Conservation (phyloP, 2,888 invertebrate species). For the Plutella xylostella region DNA sequence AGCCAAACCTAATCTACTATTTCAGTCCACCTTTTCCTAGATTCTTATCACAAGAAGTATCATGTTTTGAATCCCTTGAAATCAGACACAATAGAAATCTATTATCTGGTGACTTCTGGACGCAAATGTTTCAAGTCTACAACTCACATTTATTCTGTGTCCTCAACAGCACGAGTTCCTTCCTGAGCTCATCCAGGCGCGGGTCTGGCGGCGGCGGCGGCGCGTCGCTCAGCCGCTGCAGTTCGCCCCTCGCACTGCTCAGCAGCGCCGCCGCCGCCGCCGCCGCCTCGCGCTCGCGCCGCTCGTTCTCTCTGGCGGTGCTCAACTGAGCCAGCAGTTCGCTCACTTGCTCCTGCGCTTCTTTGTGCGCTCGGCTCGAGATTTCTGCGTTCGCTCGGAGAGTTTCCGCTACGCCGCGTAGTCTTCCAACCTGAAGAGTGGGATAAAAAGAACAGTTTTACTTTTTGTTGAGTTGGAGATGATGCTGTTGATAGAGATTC, state of each 20-base stretch:
- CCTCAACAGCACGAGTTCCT: conserved; percentile 78
- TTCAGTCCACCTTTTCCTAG: too few species aligned
- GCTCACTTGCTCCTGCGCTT: conserved; percentile 62
- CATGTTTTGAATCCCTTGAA: too few species aligned
- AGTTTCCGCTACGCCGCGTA: conserved; percentile 70
- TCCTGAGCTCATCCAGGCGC: conserved; percentile 79
- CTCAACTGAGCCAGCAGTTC: conserved; percentile 58
- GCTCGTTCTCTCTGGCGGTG: conserved; percentile 55
- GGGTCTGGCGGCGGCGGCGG: conserved; percentile 75
- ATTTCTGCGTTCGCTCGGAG: conserved; percentile 69
- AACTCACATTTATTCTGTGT: conserved; percentile 79
- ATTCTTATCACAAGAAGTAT: too few species aligned
- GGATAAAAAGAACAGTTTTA: too few species aligned
- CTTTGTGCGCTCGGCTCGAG: conserved; percentile 62
- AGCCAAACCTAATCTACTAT: too few species aligned
- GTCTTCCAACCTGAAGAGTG: conserved; percentile 55
- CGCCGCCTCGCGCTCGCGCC: conserved; percentile 63
- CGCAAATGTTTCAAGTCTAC: too few species aligned
- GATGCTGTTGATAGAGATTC: too few species aligned
- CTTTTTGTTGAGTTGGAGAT: too few species aligned
- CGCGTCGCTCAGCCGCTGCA: conserved; percentile 75
- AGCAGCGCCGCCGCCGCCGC: conserved; percentile 70
- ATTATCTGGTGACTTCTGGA: too few species aligned
- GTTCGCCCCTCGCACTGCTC: conserved; percentile 74
- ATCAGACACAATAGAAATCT: too few species aligned